These are phyloP conservation scores for Molorchus minor DNA, from an alignment of 2,888 invertebrate species.

Conservation along the genomic window DNA sequence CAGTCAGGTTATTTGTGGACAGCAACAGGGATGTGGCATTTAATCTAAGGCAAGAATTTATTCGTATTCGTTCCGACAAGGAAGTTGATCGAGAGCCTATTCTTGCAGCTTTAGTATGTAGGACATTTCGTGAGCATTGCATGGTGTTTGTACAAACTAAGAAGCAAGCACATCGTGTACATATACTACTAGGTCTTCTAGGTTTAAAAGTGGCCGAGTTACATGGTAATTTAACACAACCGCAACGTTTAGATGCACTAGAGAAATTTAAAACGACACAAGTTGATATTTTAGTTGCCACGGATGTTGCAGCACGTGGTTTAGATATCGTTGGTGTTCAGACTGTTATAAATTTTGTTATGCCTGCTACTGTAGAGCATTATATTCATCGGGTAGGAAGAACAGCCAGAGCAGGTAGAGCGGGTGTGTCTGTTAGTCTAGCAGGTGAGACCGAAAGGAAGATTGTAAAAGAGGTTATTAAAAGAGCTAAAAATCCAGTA, in stretches of 20 bases:
- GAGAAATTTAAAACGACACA: conserved; percentile 87
- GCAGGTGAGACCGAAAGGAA: conserved; percentile 93
- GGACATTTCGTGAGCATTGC: conserved; percentile 90
- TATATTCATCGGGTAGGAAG: conserved; percentile 97
- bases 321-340: conserved; percentile 97
- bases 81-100: conserved; percentile 94
- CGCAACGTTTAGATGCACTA: conserved; percentile 89
- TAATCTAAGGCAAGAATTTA: conserved; percentile 95
- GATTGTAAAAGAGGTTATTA: conserved; percentile 91
- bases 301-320: conserved; percentile 93
- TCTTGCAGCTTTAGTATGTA: conserved; percentile 79
- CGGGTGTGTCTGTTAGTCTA: conserved; percentile 92
- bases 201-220: conserved; percentile 89
- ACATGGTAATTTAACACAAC: conserved; percentile 96
- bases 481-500: conserved; percentile 83
- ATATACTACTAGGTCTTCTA: conserved; percentile 88
- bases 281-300: conserved; percentile 84
- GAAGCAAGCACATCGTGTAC: conserved; percentile 92
- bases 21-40: conserved; percentile 95
- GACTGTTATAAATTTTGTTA: conserved; percentile 95
- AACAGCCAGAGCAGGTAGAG: conserved; percentile 84
- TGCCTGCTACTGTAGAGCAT: conserved; percentile 94
- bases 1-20: conserved; percentile 95
- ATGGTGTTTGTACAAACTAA: conserved; percentile 98
- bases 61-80: conserved; percentile 87